These are phyloP conservation scores for Bombus picipes DNA, from an alignment of 1,140 invertebrate genomes.

Conservation along the genomic window DNA sequence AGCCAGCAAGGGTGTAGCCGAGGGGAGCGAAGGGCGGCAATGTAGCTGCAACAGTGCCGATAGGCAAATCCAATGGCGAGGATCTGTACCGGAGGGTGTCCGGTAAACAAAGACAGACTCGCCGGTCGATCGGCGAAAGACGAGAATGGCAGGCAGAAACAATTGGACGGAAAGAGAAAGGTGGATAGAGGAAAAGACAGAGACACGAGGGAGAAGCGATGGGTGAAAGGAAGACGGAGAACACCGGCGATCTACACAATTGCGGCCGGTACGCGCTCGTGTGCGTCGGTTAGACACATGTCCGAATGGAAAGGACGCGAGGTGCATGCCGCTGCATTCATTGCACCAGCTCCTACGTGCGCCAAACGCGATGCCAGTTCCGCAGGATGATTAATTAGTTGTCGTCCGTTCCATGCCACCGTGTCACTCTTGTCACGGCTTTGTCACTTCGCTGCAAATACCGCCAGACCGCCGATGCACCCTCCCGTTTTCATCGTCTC, in stretches of 20 bases:
- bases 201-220: neutral
- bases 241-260: slow-evolving; percentile 52
- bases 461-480: slow-evolving; percentile 39
- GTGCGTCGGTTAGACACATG: slow-evolving; percentile 34
- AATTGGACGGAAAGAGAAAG: neutral
- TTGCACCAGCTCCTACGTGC: slow-evolving; percentile 55
- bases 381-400: slow-evolving; percentile 83
- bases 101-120: slow-evolving; percentile 31
- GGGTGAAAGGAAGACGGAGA: slow-evolving; percentile 6
- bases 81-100: slow-evolving; percentile 47
- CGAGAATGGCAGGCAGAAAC: neutral
- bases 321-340: slow-evolving; percentile 77
- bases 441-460: slow-evolving; percentile 81
- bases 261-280: slow-evolving; percentile 3
- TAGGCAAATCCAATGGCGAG: slow-evolving; percentile 70
- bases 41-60: slow-evolving; percentile 66
- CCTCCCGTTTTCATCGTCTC: slow-evolving; percentile 32
- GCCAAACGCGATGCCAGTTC: slow-evolving; percentile 64
- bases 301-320: slow-evolving; percentile 69
- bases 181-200: neutral
- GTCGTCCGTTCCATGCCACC: slow-evolving; percentile 81
- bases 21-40: neutral
- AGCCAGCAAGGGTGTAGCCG: neutral
- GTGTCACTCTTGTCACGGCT: slow-evolving; percentile 82
- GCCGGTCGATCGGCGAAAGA: slow-evolving; percentile 26